A percentile compares a stretch with the other conserved stretches of the same genome.
Conservation (phyloP, 2,888 invertebrate species). For the Drosophila quinaria region DNA sequence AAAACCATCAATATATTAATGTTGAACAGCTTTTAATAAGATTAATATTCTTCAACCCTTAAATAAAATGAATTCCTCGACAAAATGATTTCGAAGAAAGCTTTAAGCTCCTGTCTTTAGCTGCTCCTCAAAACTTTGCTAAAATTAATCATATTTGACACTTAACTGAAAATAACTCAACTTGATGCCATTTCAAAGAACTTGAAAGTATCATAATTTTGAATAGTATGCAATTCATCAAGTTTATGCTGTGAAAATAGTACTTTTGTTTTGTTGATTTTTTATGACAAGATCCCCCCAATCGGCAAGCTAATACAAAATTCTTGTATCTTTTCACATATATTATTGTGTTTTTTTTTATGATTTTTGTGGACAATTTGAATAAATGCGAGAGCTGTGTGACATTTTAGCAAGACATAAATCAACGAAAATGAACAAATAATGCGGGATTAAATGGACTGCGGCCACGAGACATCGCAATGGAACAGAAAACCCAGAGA, state of each 20-base stretch:
- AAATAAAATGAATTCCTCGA: no score
- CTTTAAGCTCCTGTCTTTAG: background rate
- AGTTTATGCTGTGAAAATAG: slow-evolving; percentile 43
- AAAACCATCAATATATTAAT: no score
- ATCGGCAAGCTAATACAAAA: slow-evolving; percentile 27
- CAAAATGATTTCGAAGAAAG: no score
- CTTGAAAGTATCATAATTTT: slow-evolving; percentile 13
- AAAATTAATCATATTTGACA: slow-evolving; percentile 8
- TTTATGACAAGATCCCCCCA: slow-evolving; percentile 25
- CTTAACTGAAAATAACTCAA: background rate
- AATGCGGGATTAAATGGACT: slow-evolving; percentile 80
- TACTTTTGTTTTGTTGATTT: slow-evolving; percentile 33
- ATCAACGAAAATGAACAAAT: slow-evolving; percentile 74
- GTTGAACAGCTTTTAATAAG: no score
- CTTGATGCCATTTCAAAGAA: slow-evolving; percentile 21
- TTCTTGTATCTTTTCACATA: slow-evolving; percentile 1
- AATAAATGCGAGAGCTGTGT: slow-evolving; percentile 50
- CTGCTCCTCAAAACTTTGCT: background rate
- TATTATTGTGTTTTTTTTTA: background rate
- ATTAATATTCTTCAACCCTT: no score
- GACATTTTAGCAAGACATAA: slow-evolving; percentile 78
- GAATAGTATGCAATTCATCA: slow-evolving; percentile 37
- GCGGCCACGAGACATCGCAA: slow-evolving; percentile 36
- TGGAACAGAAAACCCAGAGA: slow-evolving; percentile 20
- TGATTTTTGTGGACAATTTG: slow-evolving; percentile 44